Evolutionary conservation across 92 coral and sea anemone species (phyloP).

Genomic region (Heteractis magnifica): DNA sequence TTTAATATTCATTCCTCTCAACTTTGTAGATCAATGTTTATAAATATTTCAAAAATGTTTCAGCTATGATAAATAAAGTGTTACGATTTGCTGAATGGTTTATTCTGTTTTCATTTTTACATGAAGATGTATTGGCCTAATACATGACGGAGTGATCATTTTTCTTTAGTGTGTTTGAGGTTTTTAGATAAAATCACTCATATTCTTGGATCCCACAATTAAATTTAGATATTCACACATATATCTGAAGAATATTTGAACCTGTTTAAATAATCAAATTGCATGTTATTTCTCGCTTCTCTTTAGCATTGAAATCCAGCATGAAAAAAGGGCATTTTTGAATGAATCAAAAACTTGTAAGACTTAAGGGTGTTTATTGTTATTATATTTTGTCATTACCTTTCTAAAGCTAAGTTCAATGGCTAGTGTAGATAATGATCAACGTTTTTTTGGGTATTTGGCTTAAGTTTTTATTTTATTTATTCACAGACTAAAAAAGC

Average conservation of each 20-base stretch:
- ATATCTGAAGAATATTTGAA: neutral
- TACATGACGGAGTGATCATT: neutral
- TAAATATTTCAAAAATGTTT: conserved; percentile 2
- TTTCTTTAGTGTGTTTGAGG: neutral
- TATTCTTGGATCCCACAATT: neutral
- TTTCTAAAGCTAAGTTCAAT: neutral
- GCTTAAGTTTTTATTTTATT: neutral
- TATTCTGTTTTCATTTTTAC: neutral
- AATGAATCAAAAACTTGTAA: too few relatives aligned
- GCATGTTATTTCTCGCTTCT: too few relatives aligned
- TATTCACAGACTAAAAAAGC: neutral
- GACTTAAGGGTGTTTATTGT: neutral
- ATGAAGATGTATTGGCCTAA: neutral
- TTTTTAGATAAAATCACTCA: conserved; percentile 15
- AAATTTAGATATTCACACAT: neutral
- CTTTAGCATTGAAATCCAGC: too few relatives aligned
- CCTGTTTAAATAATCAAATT: too few relatives aligned
- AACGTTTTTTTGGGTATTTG: neutral
- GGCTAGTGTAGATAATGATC: neutral
- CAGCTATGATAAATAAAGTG: neutral
- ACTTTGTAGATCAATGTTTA: neutral
- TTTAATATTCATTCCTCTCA: neutral
- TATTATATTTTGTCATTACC: neutral
- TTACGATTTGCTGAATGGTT: neutral
- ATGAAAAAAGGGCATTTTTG: too few relatives aligned